Evolutionary conservation across 2,113 vertebrate species (phyloP).

Genomic region (Misgurnus mizolepis): DNA sequence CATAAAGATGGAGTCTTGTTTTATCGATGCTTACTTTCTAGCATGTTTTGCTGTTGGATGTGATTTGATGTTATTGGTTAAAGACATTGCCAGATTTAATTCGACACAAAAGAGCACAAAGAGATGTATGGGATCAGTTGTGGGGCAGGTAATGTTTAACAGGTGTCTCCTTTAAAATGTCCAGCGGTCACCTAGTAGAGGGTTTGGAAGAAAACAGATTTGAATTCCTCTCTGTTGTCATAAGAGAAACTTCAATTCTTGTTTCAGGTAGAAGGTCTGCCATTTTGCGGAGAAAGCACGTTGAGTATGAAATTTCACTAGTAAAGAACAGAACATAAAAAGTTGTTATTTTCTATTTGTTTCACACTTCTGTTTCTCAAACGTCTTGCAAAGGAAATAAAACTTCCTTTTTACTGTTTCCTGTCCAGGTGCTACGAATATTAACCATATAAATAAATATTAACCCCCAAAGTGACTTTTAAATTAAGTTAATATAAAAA

Average conservation of each 20-base stretch:
- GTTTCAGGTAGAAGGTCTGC: constrained; percentile 25
- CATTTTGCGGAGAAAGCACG: constrained; percentile 13
- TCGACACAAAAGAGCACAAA: background rate
- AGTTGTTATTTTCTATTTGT: background rate
- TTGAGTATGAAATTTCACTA: constrained; percentile 41
- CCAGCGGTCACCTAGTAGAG: background rate
- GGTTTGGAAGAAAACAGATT: background rate
- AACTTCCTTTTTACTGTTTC: constrained; percentile 74
- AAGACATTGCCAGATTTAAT: background rate
- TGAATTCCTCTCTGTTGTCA: background rate
- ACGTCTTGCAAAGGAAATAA: constrained; percentile 69
- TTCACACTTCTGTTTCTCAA: constrained; percentile 7
- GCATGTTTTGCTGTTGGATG: background rate
- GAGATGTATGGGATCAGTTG: background rate
- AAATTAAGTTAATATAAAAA: background rate
- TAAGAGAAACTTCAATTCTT: background rate
- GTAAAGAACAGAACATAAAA: background rate
- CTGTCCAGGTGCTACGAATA: constrained; percentile 73
- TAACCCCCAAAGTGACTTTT: constrained; percentile 33
- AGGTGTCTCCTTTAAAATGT: background rate
- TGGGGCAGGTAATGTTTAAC: constrained; percentile 44
- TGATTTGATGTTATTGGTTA: background rate
- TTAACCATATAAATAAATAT: constrained; percentile 53
- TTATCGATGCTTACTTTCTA: background rate
- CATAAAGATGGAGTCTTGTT: background rate